Evolutionary conservation across 2,888 invertebrate species (phyloP).

Genomic region (Orthosia incerta): DNA sequence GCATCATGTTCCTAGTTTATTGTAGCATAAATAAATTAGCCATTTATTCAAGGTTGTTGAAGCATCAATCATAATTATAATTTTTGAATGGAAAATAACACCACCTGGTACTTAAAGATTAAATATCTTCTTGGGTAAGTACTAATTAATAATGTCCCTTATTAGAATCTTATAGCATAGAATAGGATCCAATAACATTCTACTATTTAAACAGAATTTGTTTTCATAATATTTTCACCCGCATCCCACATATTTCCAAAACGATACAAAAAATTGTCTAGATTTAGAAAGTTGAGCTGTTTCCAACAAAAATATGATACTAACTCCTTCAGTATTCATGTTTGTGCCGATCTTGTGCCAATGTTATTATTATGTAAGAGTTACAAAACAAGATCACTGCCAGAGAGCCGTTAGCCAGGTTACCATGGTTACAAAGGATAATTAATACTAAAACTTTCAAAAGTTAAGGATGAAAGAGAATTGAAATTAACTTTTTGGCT

Average conservation of each 20-base stretch:
- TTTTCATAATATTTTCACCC: slow-evolving; percentile 1
- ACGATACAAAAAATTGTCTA: slow-evolving; percentile 13
- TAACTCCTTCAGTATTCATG: slow-evolving; percentile 35
- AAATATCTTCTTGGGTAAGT: not conserved
- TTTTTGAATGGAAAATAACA: slow-evolving; percentile 9
- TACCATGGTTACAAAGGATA: slow-evolving; percentile 39
- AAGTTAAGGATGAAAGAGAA: not conserved
- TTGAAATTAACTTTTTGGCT: not conserved
- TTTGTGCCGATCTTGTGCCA: slow-evolving; percentile 46
- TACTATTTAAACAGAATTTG: not conserved
- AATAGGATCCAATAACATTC: no score
- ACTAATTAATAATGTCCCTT: not conserved
- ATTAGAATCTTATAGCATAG: not conserved
- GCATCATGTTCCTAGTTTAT: not conserved
- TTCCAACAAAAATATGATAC: slow-evolving; percentile 33
- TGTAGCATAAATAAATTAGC: not conserved
- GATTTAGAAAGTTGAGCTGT: slow-evolving; percentile 29
- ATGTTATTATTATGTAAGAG: slow-evolving; percentile 41
- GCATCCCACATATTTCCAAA: slow-evolving; percentile 26
- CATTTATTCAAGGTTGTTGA: not conserved
- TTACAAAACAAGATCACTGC: slow-evolving; percentile 49
- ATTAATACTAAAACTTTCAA: slow-evolving; percentile 5
- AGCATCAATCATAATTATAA: not conserved
- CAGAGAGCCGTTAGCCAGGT: slow-evolving; percentile 12
- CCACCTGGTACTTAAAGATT: not conserved